Percentiles rank a stretch among this genome's conserved stretches.
Conservation (phyloP, 2,113 vertebrate species). For the Erythrocercus mccallii region DNA sequence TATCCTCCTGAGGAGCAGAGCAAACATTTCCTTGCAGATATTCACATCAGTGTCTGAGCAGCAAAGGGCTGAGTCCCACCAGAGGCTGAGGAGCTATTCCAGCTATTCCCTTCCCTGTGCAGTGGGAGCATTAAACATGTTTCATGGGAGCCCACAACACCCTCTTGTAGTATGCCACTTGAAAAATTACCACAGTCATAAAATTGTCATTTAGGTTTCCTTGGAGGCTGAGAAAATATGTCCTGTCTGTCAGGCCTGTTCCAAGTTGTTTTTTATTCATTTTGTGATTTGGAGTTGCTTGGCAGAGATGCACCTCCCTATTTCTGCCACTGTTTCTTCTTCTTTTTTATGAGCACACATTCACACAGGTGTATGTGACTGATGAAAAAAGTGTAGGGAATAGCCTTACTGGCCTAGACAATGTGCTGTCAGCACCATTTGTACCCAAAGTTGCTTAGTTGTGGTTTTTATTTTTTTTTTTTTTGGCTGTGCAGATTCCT, state of each 20-base stretch:
- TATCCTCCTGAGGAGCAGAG: not conserved
- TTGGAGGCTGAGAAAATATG: not conserved
- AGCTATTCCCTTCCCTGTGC: not conserved
- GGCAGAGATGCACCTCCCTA: not conserved
- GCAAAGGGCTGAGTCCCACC: not conserved
- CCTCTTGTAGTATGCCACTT: not conserved
- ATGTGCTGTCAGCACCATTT: not conserved
- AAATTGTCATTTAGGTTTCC: not conserved
- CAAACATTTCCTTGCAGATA: not conserved
- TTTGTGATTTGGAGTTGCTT: not conserved
- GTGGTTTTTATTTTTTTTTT: not conserved
- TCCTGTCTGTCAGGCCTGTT: not conserved
- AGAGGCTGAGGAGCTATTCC: not conserved
- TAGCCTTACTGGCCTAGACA: not conserved
- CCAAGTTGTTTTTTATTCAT: not conserved
- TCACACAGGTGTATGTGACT: rapidly evolving
- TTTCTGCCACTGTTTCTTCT: not conserved
- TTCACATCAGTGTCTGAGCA: not conserved
- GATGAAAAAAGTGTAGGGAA: not conserved
- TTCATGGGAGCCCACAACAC: not conserved
- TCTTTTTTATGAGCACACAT: not conserved
- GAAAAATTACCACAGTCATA: not conserved
- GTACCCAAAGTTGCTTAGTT: not conserved
- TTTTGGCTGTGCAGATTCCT: not conserved
- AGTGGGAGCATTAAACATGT: not conserved